phyloP scores from a whole-genome alignment of 1,140 invertebrate species.

The Pemphigus obesinymphae region DNA sequence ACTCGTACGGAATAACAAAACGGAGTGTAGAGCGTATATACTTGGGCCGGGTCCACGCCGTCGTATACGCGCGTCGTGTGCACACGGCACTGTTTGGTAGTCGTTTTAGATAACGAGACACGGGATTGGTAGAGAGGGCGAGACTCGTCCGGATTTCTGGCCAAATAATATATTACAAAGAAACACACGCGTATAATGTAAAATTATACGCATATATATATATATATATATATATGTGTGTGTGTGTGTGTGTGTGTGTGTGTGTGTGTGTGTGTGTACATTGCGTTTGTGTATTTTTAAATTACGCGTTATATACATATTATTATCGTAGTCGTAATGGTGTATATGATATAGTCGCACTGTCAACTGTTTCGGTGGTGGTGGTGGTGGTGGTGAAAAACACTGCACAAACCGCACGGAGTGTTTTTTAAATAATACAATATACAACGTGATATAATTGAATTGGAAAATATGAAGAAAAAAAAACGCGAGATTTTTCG shows the following conservation, averaged over 20 bases:
- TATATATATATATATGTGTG: too few relatives aligned
- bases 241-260: too few relatives aligned
- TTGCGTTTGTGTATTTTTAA: background rate
- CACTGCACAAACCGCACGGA: background rate
- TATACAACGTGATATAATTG: background rate
- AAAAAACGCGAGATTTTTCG: background rate
- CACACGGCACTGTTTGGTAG: conserved; percentile 20
- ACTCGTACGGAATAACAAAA: conserved; percentile 21
- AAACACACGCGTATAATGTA: background rate
- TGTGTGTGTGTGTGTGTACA: too few relatives aligned
- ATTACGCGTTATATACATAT: background rate
- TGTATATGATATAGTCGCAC: background rate
- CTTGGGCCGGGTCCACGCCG: background rate
- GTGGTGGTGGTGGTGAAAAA: background rate
- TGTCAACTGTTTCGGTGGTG: too few relatives aligned
- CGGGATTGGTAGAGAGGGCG: background rate
- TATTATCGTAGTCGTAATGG: too few relatives aligned
- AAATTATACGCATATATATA: background rate
- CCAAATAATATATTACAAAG: conserved; percentile 4
- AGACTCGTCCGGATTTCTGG: conserved; percentile 17
- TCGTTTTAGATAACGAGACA: conserved; percentile 35
- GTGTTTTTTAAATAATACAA: too few relatives aligned
- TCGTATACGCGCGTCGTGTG: background rate
- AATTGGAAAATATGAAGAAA: too few relatives aligned
- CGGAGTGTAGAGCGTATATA: background rate